A percentile compares a stretch with the other conserved stretches of the same genome.
Conservation (phyloP, 1,140 invertebrate genomes). For the Marisa cornuarietis region DNA sequence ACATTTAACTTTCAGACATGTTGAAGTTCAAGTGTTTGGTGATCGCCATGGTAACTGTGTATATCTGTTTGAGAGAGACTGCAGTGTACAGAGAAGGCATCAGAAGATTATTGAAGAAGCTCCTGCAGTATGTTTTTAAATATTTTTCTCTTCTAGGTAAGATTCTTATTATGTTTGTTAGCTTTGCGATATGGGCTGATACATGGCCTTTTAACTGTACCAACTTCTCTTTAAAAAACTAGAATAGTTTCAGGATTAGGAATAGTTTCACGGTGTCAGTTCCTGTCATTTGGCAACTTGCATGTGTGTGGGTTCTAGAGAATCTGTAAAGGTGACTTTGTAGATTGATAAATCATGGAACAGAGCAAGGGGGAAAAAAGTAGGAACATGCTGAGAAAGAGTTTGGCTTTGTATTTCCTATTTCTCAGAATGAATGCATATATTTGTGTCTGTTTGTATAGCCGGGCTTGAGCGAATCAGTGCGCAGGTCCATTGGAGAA, state of each 20-base stretch:
- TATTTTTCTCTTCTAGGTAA: not conserved
- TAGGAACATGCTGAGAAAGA: not conserved
- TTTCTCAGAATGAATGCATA: not conserved
- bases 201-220: too few relatives aligned
- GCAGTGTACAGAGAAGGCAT: conserved; percentile 94
- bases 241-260: too few relatives aligned
- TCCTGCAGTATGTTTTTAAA: conserved; percentile 73
- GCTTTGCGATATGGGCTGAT: too few relatives aligned
- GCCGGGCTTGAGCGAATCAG: conserved; percentile 81
- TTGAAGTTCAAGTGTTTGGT: conserved; percentile 84
- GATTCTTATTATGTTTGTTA: not conserved
- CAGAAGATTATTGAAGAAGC: conserved; percentile 99
- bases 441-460: conserved; percentile 34
- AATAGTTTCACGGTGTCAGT: too few relatives aligned
- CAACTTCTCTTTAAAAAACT: too few relatives aligned
- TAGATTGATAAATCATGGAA: too few relatives aligned
- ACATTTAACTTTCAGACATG: conserved; percentile 73
- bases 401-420: not conserved
- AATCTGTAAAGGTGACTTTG: too few relatives aligned
- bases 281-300: too few relatives aligned
- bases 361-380: too few relatives aligned
- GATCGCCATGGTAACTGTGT: conserved; percentile 76
- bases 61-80: conserved; percentile 88
- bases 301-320: too few relatives aligned
- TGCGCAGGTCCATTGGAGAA: conserved; percentile 81